Conservation (phyloP, 1,140 invertebrate genomes). For the Philotrypesis tridentata region DNA sequence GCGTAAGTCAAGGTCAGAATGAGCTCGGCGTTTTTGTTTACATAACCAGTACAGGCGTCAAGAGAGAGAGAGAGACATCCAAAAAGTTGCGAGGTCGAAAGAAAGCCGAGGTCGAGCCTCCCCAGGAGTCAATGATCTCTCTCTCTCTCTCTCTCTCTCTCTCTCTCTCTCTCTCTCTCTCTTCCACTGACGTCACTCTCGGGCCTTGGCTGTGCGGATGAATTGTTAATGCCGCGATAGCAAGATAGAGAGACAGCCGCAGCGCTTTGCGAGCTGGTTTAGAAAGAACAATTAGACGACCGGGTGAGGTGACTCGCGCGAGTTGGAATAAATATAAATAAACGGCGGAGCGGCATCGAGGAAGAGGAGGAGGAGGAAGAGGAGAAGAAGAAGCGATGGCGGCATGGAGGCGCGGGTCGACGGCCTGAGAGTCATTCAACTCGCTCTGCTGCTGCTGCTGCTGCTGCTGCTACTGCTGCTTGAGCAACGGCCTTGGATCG, state of each 20-base stretch:
- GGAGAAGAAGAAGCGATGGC: background rate
- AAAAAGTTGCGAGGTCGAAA: slow-evolving; percentile 13
- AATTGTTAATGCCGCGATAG: background rate
- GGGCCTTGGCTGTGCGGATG: slow-evolving; percentile 61
- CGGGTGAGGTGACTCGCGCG: background rate
- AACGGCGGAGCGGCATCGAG: background rate
- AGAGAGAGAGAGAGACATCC: background rate
- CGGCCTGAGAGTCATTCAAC: slow-evolving; percentile 69
- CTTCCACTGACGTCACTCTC: slow-evolving; percentile 61
- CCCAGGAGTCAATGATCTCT: slow-evolving; percentile 68
- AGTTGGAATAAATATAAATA: slow-evolving; percentile 1
- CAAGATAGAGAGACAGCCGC: background rate
- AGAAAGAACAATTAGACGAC: background rate
- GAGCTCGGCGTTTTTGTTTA: slow-evolving; percentile 48
- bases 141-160: too few relatives aligned
- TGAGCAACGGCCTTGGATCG: slow-evolving; percentile 47
- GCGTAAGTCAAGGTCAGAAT: slow-evolving; percentile 50
- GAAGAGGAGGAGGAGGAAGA: background rate
- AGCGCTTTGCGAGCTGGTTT: background rate
- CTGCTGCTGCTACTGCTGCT: background rate
- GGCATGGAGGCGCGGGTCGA: slow-evolving; percentile 56
- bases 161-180: too few relatives aligned
- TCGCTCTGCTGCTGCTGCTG: slow-evolving; percentile 35
- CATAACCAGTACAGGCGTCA: slow-evolving; percentile 7
- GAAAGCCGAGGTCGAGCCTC: slow-evolving; percentile 66